A percentile compares a stretch with the other conserved stretches of the same genome.
phyloP scores from a whole-genome alignment of 2,888 invertebrate species.

The Papilio protenor region DNA sequence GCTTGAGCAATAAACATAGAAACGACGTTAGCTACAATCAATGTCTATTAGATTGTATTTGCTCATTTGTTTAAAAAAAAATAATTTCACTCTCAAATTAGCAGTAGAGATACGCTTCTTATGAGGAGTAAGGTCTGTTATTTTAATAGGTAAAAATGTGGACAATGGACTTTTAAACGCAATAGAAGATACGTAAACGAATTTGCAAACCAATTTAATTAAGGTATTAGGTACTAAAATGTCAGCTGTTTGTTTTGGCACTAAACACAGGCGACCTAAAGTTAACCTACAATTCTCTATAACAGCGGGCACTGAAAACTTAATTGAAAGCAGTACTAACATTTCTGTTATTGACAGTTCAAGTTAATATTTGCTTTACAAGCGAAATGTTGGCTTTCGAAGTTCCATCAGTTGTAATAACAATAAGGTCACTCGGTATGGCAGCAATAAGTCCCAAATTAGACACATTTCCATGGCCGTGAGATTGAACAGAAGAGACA shows the following conservation, averaged over 20 bases:
- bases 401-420: constrained; percentile 16
- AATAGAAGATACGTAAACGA: not conserved
- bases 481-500: not conserved
- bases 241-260: constrained; percentile 13
- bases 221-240: not conserved
- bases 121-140: not conserved
- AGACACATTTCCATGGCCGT: not conserved
- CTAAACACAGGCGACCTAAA: not conserved
- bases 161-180: not conserved
- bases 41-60: too few relatives aligned
- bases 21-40: not conserved
- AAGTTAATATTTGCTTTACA: constrained; percentile 13
- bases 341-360: constrained; percentile 12
- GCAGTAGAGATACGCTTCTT: not conserved
- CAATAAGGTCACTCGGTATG: not conserved
- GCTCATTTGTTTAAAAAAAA: not conserved
- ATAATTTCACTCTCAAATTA: not conserved
- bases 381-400: constrained; percentile 4
- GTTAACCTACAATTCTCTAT: not conserved
- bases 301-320: constrained; percentile 1
- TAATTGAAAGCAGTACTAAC: not conserved
- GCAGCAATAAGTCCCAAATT: not conserved
- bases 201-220: not conserved
- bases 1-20: not conserved
- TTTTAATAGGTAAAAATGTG: not conserved